Percentiles rank a stretch among this genome's conserved stretches.
phyloP scores from a whole-genome alignment of 1,140 invertebrate species.

The Euwallacea fornicatus region DNA sequence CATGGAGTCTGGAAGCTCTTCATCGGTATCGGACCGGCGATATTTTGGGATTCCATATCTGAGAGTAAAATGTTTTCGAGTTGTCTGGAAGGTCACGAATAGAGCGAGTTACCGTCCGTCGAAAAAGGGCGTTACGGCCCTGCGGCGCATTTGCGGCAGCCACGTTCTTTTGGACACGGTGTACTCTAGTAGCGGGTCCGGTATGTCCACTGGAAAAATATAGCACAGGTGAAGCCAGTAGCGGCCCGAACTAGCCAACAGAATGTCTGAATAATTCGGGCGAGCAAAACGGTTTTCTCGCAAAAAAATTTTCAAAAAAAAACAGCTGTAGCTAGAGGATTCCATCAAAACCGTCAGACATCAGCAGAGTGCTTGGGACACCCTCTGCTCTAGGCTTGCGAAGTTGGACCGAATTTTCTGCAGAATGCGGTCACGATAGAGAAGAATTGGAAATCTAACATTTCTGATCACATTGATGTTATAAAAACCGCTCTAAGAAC shows the following conservation, averaged over 20 bases:
- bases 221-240: conserved; percentile 3
- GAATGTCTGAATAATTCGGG: too few relatives aligned
- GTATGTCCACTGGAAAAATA: conserved; percentile 45
- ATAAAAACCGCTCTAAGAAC: too few relatives aligned
- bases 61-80: conserved; percentile 2
- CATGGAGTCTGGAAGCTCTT: conserved; percentile 20
- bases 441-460: too few relatives aligned
- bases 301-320: too few relatives aligned
- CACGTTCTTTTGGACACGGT: conserved; percentile 44
- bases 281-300: too few relatives aligned
- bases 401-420: too few relatives aligned
- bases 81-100: neutral
- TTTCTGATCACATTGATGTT: too few relatives aligned
- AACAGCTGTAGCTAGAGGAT: too few relatives aligned
- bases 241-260: neutral
- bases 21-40: conserved; percentile 26
- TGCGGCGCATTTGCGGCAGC: conserved; percentile 48
- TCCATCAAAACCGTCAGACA: too few relatives aligned
- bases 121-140: conserved; percentile 38
- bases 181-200: conserved; percentile 48
- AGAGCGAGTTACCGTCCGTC: conserved; percentile 20
- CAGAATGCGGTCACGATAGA: too few relatives aligned
- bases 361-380: too few relatives aligned
- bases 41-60: conserved; percentile 33
- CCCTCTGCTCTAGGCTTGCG: too few relatives aligned